phyloP scores from a whole-genome alignment of 2,113 vertebrate genomes.

The Gobio gobio region DNA sequence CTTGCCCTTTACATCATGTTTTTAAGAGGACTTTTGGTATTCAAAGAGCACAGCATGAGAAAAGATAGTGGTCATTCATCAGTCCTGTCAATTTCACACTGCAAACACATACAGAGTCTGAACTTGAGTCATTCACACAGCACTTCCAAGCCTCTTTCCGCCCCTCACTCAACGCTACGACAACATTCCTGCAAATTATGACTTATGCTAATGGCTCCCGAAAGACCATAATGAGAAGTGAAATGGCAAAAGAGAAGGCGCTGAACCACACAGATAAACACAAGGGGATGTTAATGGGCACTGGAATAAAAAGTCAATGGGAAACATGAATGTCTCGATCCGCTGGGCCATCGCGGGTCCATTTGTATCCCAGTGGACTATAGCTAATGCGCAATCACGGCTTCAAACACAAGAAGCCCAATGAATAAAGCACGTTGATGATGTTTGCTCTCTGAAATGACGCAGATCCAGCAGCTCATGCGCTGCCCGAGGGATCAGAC shows the following conservation, averaged over 20 bases:
- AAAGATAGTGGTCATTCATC: slow-evolving; percentile 46
- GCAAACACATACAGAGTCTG: slow-evolving; percentile 32
- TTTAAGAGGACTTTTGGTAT: slow-evolving; percentile 47
- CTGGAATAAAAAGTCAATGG: slow-evolving; percentile 50
- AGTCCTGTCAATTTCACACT: slow-evolving; percentile 47
- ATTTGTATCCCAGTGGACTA: slow-evolving; percentile 55
- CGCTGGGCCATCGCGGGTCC: slow-evolving; percentile 33
- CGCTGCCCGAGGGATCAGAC: slow-evolving; percentile 30
- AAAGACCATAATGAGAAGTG: slow-evolving; percentile 35
- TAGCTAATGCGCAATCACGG: slow-evolving; percentile 55
- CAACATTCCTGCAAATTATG: slow-evolving; percentile 38
- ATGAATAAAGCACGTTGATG: slow-evolving; percentile 55
- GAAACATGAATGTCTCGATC: slow-evolving; percentile 31
- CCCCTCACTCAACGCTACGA: slow-evolving; percentile 21
- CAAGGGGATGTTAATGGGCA: slow-evolving; percentile 48
- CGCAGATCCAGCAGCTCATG: slow-evolving; percentile 43
- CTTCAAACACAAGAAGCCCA: slow-evolving; percentile 22
- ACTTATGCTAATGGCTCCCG: slow-evolving; percentile 39
- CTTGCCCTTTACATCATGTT: slow-evolving; percentile 45
- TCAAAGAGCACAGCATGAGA: slow-evolving; percentile 35
- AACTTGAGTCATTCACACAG: slow-evolving; percentile 27
- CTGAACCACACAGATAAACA: slow-evolving; percentile 45
- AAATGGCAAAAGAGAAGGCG: slow-evolving; percentile 43
- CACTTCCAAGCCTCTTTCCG: slow-evolving; percentile 36
- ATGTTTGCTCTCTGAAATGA: slow-evolving; percentile 53